phyloP scores from a whole-genome alignment of 2,888 invertebrate genomes.

The Ormyrus nitidulus region DNA sequence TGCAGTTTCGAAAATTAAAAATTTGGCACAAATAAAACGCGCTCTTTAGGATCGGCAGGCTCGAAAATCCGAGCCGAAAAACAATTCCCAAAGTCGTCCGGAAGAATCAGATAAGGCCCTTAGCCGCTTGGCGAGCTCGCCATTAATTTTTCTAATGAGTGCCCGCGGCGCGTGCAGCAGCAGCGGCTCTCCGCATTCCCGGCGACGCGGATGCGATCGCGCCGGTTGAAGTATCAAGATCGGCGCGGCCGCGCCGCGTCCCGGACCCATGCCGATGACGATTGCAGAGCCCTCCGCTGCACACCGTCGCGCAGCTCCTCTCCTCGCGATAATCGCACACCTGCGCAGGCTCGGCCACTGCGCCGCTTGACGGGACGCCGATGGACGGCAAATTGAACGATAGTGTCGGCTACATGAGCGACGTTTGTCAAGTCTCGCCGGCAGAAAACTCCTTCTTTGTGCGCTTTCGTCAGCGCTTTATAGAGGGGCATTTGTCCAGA shows the following conservation, averaged over 20 bases:
- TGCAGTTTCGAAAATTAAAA: too few relatives aligned
- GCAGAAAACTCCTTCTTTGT: constrained; percentile 15
- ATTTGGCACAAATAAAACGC: too few relatives aligned
- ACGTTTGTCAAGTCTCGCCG: constrained; percentile 38
- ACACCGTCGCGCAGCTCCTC: background rate
- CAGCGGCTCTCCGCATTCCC: constrained; percentile 6
- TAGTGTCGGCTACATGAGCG: constrained; percentile 52
- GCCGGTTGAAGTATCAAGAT: constrained; percentile 4
- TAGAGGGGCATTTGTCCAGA: constrained; percentile 46
- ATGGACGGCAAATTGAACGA: constrained; percentile 54
- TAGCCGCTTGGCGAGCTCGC: background rate
- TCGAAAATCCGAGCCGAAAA: background rate
- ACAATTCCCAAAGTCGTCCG: background rate
- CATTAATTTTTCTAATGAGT: constrained; percentile 44
- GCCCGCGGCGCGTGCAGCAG: background rate
- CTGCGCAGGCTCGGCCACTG: constrained; percentile 1
- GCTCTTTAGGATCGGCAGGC: too few relatives aligned
- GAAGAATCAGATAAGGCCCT: background rate
- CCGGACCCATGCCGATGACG: constrained; percentile 18
- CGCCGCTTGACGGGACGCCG: constrained; percentile 14
- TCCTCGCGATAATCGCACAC: constrained; percentile 39
- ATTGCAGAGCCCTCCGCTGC: background rate
- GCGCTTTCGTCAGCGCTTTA: constrained; percentile 29
- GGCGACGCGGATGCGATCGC: constrained; percentile 51
- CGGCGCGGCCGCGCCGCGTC: background rate